These are phyloP conservation scores for Tethea ocularis DNA, from an alignment of 2,888 invertebrate genomes.

Conservation along the genomic window DNA sequence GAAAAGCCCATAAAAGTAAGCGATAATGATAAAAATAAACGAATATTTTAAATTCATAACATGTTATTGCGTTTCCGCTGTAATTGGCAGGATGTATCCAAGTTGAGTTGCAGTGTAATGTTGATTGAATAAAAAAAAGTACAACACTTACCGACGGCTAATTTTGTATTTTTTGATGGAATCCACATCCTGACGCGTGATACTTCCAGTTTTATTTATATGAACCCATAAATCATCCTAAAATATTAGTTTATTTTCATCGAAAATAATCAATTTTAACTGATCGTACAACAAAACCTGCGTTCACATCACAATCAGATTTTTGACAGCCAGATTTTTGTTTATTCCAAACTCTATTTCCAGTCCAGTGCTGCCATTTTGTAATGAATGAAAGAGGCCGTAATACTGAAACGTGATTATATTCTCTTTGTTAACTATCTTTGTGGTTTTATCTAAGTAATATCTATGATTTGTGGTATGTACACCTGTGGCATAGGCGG, in stretches of 20 bases:
- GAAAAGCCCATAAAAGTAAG: not conserved
- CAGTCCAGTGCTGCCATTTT: no score
- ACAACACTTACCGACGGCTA: slow-evolving; percentile 88
- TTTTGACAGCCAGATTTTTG: no score
- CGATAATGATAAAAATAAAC: not conserved
- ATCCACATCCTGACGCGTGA: slow-evolving; percentile 85
- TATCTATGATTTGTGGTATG: no score
- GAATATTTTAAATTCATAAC: slow-evolving; percentile 64
- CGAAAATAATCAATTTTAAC: slow-evolving; percentile 42
- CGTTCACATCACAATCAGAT: slow-evolving; percentile 24
- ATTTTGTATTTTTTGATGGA: slow-evolving; percentile 88
- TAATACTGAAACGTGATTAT: no score
- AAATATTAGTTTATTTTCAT: slow-evolving; percentile 34
- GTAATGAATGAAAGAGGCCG: no score
- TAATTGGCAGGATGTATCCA: slow-evolving; percentile 66
- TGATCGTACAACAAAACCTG: slow-evolving; percentile 25
- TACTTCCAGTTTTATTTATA: slow-evolving; percentile 19
- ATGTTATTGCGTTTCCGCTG: slow-evolving; percentile 76
- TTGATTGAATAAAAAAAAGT: slow-evolving; percentile 59
- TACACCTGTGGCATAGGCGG: no score
- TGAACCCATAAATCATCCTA: slow-evolving; percentile 38
- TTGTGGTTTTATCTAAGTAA: no score
- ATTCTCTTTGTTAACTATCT: no score
- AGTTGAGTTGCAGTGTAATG: slow-evolving; percentile 40
- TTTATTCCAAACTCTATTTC: no score